Evolutionary conservation across 1,140 invertebrate genomes (phyloP).

Genomic region (Hormaphis cornu): DNA sequence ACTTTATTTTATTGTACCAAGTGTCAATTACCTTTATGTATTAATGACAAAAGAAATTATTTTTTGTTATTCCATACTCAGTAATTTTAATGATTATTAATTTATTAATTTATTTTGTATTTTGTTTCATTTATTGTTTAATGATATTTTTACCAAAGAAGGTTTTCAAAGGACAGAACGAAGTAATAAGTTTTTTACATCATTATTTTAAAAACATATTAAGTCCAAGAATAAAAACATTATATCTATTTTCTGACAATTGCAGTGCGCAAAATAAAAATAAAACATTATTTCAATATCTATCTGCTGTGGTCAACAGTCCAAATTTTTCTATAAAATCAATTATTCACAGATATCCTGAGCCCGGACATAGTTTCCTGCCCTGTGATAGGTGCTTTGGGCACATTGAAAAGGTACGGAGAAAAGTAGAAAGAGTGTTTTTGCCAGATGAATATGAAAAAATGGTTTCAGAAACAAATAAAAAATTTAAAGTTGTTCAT

Average conservation of each 20-base stretch:
- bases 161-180: conserved; percentile 32
- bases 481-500: conserved; percentile 16
- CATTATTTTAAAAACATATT: conserved; percentile 5
- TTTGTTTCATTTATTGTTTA: too few species aligned
- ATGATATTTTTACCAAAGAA: too few species aligned
- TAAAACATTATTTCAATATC: neutral
- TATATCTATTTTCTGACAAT: conserved; percentile 8
- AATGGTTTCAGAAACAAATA: conserved; percentile 1
- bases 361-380: too few species aligned
- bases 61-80: neutral
- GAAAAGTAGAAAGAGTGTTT: conserved; percentile 2
- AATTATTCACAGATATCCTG: conserved; percentile 33
- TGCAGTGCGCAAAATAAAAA: conserved; percentile 18
- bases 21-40: neutral
- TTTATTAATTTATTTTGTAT: too few species aligned
- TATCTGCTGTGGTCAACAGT: conserved; percentile 29
- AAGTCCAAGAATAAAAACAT: neutral
- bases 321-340: conserved; percentile 33
- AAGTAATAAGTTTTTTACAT: conserved; percentile 13
- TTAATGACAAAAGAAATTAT: neutral
- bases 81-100: too few species aligned
- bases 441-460: conserved; percentile 2
- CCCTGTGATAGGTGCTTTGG: conserved; percentile 33
- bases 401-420: neutral
- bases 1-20: neutral